Percentiles rank a stretch among this genome's conserved stretches.
These are phyloP conservation scores for Oryzias celebensis DNA, from an alignment of 2,113 vertebrate genomes.

Conservation along the genomic window DNA sequence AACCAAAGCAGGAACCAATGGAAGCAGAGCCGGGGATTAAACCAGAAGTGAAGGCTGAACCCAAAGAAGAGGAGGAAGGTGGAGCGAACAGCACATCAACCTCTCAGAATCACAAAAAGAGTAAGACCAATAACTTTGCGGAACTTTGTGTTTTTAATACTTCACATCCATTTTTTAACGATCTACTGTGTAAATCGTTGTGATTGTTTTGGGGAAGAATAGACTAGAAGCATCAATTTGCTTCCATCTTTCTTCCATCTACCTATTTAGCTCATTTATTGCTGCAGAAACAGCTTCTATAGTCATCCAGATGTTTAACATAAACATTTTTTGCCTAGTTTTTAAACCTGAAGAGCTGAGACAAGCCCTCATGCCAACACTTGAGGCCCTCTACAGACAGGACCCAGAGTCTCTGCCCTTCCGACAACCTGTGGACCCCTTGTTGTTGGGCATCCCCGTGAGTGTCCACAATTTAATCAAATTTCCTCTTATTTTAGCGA, in stretches of 20 bases:
- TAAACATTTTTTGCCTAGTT: constrained; percentile 74
- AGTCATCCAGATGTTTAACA: neutral
- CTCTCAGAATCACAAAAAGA: constrained; percentile 90
- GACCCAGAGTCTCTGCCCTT: constrained; percentile 98
- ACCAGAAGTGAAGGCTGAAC: constrained; percentile 84
- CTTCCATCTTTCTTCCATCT: too few relatives aligned
- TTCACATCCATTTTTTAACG: neutral
- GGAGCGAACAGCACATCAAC: constrained; percentile 77
- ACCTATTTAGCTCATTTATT: too few relatives aligned
- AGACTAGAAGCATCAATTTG: too few relatives aligned
- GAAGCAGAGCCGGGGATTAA: constrained; percentile 90
- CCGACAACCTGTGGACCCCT: constrained; percentile 95
- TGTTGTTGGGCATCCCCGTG: constrained; percentile 93
- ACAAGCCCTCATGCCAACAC: constrained; percentile 96
- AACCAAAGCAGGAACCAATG: constrained; percentile 90
- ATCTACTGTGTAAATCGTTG: neutral
- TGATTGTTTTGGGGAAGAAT: too few relatives aligned
- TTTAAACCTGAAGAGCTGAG: constrained; percentile 97
- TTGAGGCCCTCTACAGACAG: constrained; percentile 95
- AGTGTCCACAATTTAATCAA: constrained; percentile 60
- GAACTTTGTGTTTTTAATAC: neutral
- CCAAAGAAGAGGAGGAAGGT: constrained; percentile 90
- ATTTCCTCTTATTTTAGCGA: neutral
- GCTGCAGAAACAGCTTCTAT: neutral
- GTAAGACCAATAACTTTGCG: constrained; percentile 70